Base-by-base conservation (phyloP, 2,113 vertebrate genomes). In the Ancistrus triradiatus region DNA sequence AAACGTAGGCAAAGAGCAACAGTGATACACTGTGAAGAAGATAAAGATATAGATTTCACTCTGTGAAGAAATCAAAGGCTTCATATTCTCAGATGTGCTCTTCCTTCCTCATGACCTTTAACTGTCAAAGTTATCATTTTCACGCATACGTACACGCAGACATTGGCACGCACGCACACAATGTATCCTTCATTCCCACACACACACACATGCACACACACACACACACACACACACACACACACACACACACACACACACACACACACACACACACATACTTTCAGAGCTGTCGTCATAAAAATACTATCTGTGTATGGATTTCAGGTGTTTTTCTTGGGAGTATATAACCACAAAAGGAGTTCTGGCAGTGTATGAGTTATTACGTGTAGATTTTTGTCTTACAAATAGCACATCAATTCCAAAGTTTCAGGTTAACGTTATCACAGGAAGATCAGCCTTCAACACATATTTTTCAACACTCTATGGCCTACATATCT, bases 71-170 rank as follows among this genome's bases (percentile, higher is more conserved):
- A 59, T 59, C 57, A 59, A 59, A 59, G 27, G 40, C 57, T 59
- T 59, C 57, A 59, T 19, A 59, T 59, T 59, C 57, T 46, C 57
- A 59, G 42, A 59, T 59, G 57, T 59, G 42, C 57, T 59, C 42
- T 46, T 59, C 57, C 48, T 63, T 37, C 22, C 33, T 10, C 22
- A 19, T 63, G 47, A 50, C 44, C 60, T 63, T 52, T 63, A 46
- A 43, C 49, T 55, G 62, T 53, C 37, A 55, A 31, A 21, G 25
- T 55, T 21, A 56, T 46, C 51, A n/a, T 52, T 28, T 18, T 8
- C 42, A 28, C 24, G 27, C 57, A 59, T 17, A 33, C 19, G 18
- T 24, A 17, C 35, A 13, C 35, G n/a, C n/a, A n/a, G n/a, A n/a
- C n/a, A n/a, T n/a, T n/a, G n/a, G n/a, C n/a, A n/a, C n/a, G n/a